Base-by-base conservation (phyloP, 2,888 invertebrate genomes). In the Allolobophora icterica region DNA sequence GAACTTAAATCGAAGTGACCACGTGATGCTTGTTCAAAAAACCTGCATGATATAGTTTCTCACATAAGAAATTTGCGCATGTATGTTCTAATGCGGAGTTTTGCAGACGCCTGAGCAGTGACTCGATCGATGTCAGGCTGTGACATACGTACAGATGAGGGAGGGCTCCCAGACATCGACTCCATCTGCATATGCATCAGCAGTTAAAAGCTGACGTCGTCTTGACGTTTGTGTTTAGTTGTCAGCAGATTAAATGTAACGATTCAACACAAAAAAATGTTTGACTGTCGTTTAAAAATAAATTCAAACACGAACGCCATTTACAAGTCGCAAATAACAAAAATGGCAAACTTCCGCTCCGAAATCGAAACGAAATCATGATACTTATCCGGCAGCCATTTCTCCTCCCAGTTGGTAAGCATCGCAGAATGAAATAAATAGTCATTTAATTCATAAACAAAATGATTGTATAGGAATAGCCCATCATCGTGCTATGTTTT, bases 141-240 rank as follows among this genome's bases (percentile, higher is more conserved):
- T 71, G 71, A 71, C 71, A 71, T 71, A 87, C 52, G n/a, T 38
- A 90, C 90, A 45, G 90, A 52, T 34, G 52, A 90, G 38, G 90
- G 52, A 52, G 90, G 90, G 38, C 90, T 90, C 34, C 58, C 90
- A 71, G 90, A 90, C 45, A 90, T 45, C 71, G 90, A 90, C 90
- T 90, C 90, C 90, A 90, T 90, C 52, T 35, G 87, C 87, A 87
- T 87, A 87, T 87, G 87, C 87, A 87, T 87, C 87, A 87, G 87
- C 87, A 87, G 35, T 17, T 87, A 34, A 38, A 35, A 34, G 87
- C 87, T 38, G 87, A 87, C 87, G 87, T 35, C 87, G n/a, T 6
- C 34, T 24, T 13, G 19, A 35, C 19, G 21, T 87, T 35, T 38
- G 35, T 87, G 19, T 38, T 87, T 15, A 24, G n/a, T 87, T 34